These are phyloP conservation scores for Griposia aprilina DNA, from an alignment of 2,888 invertebrate species.

Conservation along the genomic window DNA sequence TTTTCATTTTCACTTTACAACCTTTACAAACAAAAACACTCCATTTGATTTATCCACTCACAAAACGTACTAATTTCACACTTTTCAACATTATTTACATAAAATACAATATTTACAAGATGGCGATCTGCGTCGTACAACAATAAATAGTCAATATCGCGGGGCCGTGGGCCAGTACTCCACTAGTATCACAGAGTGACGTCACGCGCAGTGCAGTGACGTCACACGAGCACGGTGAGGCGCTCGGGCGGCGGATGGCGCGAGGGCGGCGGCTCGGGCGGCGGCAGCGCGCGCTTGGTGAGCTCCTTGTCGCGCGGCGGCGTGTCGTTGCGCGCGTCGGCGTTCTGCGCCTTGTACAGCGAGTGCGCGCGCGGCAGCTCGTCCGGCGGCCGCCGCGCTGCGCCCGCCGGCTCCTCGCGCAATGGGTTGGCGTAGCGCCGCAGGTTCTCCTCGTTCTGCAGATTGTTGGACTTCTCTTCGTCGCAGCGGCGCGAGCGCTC, in stretches of 20 bases:
- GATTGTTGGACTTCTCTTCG: conserved; percentile 97
- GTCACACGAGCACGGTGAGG: conserved; percentile 86
- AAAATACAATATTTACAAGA: conserved; percentile 86
- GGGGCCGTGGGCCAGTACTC: conserved; percentile 36
- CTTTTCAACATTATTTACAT: conserved; percentile 85
- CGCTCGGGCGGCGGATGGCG: conserved; percentile 83
- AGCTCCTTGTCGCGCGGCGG: conserved; percentile 94
- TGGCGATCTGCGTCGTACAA: conserved; percentile 72
- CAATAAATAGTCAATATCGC: conserved; percentile 79
- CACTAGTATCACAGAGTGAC: conserved; percentile 73
- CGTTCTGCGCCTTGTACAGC: conserved; percentile 96
- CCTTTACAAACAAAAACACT: conserved; percentile 86
- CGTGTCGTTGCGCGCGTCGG: conserved; percentile 96
- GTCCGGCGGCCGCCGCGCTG: conserved; percentile 86
- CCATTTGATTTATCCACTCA: conserved; percentile 72
- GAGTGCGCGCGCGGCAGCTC: conserved; percentile 91
- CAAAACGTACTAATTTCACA: conserved; percentile 77
- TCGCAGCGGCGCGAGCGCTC: conserved; percentile 92
- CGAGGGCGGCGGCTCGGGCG: conserved; percentile 82
- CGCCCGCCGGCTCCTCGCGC: conserved; percentile 89
- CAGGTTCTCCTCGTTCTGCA: conserved; percentile 97
- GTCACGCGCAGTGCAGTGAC: conserved; percentile 78
- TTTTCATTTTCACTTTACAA: conserved; percentile 80
- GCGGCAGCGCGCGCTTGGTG: conserved; percentile 92
- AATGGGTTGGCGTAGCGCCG: conserved; percentile 95